Base-by-base conservation (phyloP, 1,140 invertebrate species). In the Drosophila insularis region DNA sequence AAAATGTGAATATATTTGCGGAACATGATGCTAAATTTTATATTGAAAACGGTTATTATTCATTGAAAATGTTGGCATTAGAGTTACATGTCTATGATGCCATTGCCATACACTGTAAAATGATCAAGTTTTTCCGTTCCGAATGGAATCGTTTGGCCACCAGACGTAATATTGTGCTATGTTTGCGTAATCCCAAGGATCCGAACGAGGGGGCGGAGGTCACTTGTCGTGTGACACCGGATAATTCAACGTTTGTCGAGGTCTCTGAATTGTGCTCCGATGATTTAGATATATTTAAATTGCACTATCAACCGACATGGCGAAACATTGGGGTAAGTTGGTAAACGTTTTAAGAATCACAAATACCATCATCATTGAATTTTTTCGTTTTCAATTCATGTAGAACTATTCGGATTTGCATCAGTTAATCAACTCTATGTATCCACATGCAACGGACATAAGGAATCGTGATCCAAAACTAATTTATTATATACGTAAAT, bases 31-130 rank as follows among this genome's bases (percentile, higher is more conserved):
- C 90, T 8, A 56, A 62, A 11, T 91, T 61, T 54, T 91, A 91
- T 56, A 86, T 91, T 40, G 74, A 91, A 8, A 86, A 91, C 43
- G 90, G 90, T 23, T 91, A 91, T 40, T 91, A 91, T 43, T 86
- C 68, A 5, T 62, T 78, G 32, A 91, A 91, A 67, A 86, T 90
- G 60, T 58, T 91, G 58, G 68, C 90, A 0, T 37, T 82, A 7
- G 90, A 91, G 63, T 35, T 89, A 10, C 90, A 91, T 50, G 58
- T 67, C 27, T 91, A 91, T 31, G 71, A 85, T 32, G 74, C 67
- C 6, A 74, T 91, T 13, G 64, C 86, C n/a, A 21, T 90, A 2
- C 80, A 91, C 61, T 68, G 74, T 35, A 80, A 74, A 17, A 55
- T 78, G 54, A 58, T 91, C 2, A 81, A 78, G 43, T 91, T 89